Base-by-base conservation (phyloP, 2,888 invertebrate genomes). In the Volucella zonaria region DNA sequence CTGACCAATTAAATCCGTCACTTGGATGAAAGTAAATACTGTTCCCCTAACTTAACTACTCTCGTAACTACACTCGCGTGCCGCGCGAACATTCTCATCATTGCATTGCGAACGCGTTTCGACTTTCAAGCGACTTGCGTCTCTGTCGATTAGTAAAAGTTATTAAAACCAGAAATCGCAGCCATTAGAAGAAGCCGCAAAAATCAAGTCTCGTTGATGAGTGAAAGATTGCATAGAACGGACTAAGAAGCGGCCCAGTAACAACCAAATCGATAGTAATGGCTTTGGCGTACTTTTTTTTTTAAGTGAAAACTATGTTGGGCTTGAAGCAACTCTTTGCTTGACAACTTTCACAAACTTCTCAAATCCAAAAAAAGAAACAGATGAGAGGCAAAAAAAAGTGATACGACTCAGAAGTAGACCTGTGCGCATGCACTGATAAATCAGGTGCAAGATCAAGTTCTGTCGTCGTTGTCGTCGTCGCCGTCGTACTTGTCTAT, bases 341-440 rank as follows among this genome's bases (percentile, higher is more conserved):
- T 62, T 68, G 74, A 76, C 71, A 85, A 85, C 83, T 85, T 85
- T 85, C 83, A 85, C 80, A 85, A 70, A 14, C 52, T 70, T 75
- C 42, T 47, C 42, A 51, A 42, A 62, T 12, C 49, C 58, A 77
- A 45, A 51, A 59, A 74, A 52, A 86, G 68, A 87, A 85, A 87
- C 81, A 66, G 73, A 61, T 58, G 64, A 75, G 23, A 12, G 49
- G 80, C 54, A 62, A 10, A 31, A 86, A 61, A 83, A 54, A 66
- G 62, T 75, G 62, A 70, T 40, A 73, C 71, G 40, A 70, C 47
- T 15, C 78, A 12, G 66, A 62, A 70, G 81, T 82, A 70, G 87
- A 74, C 70, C 49, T 56, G 12, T 74, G 68, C 61, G 59, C 64
- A 68, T 51, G 73, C 83, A 82, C 64, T 54, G 40, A 62, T 62